Base-by-base conservation (phyloP, 2,113 vertebrate species). In the Hassar affinis region DNA sequence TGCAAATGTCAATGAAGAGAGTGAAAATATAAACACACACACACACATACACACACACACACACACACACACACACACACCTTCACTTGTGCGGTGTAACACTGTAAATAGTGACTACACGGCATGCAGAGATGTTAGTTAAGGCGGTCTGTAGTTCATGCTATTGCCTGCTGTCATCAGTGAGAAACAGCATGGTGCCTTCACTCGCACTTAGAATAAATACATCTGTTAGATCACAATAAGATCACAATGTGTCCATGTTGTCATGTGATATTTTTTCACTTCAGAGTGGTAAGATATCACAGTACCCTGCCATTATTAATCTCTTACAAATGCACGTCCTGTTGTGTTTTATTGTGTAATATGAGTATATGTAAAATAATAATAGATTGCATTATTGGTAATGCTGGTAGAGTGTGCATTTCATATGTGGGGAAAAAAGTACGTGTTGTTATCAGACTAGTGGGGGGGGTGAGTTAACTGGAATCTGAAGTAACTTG, bases 1-100 rank as follows among this genome's bases (percentile, higher is more conserved):
- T 76, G 78, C 42, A 45, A 77, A 68, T 18, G 72, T 68, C 49
- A 75, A 51, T 78, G 66, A 68, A 68, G 59, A 81, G 51, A 64
- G 11, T 42, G 38, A 42, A 42, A 42, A 6, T 42, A 42, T 6
- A 42, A 2, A 42, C n/a, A 38, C 38, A 69, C 57, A 47, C 42
- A 62, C n/a, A 27, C 33, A 38, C 38, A 69, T 38, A 47, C 42
- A 62, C n/a, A 27, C 33, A 38, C 38, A 69, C 57, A 47, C 42
- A 62, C n/a, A 27, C 33, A 38, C 38, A 69, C 57, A 47, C 42
- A 38, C 38, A 69, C 57, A 47, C 42, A 62, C n/a, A 27, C 33
- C 10, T 57, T 51, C 75, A n/a, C 38, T 42, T 68, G 4, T 10
- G 25, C 35, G 22, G 38, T 25, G 20, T 69, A 42, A 22, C 20